A percentile compares a stretch with the other conserved stretches of the same genome.
These are phyloP conservation scores for Sphaerodactylus townsendi DNA, from an alignment of 2,113 vertebrate genomes.

Conservation along the genomic window DNA sequence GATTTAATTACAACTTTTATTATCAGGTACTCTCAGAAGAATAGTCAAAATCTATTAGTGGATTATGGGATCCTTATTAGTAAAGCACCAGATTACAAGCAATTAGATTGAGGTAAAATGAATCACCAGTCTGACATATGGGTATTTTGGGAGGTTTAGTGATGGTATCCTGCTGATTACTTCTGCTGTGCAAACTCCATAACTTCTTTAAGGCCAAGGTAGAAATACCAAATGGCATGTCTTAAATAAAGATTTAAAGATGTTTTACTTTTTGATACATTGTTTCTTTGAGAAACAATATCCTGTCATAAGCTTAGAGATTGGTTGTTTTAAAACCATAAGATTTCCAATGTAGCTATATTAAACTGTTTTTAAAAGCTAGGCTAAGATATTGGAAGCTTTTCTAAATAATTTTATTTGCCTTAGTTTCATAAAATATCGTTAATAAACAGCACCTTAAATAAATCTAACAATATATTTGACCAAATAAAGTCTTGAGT, in stretches of 20 bases:
- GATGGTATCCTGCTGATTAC: background rate
- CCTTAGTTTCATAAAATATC: slow-evolving; percentile 23
- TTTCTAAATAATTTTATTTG: background rate
- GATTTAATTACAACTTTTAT: background rate
- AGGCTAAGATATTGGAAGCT: slow-evolving; percentile 17
- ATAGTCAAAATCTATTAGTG: background rate
- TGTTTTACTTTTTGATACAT: background rate
- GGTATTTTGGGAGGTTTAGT: background rate
- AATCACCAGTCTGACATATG: background rate
- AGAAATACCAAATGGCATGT: background rate
- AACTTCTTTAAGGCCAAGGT: background rate
- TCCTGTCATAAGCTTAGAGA: slow-evolving; percentile 25
- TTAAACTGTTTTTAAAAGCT: slow-evolving; percentile 23
- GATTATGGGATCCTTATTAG: background rate
- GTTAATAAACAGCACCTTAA: background rate
- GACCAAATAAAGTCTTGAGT: background rate
- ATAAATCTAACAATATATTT: background rate
- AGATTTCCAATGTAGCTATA: slow-evolving; percentile 24
- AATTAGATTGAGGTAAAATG: background rate
- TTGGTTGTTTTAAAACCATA: slow-evolving; percentile 25
- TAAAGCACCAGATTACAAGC: background rate
- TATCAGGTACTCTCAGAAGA: background rate
- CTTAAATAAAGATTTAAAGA: background rate
- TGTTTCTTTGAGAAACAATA: background rate
- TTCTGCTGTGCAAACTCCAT: background rate